These are phyloP conservation scores for Paguma larvata DNA, from an alignment of 2,797 vertebrate species.

Conservation along the genomic window DNA sequence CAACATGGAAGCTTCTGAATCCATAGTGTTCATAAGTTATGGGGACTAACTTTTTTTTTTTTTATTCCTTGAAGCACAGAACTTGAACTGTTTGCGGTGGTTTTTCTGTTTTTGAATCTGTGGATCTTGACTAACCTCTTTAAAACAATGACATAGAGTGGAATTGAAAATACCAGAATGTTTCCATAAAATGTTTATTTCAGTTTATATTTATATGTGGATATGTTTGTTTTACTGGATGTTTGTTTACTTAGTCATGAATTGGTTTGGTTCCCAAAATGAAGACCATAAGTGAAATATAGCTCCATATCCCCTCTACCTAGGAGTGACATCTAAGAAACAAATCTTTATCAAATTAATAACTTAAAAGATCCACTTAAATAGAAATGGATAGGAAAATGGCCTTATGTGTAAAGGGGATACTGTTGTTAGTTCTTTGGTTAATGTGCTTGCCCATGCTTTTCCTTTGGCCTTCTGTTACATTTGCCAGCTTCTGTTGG, in stretches of 20 bases:
- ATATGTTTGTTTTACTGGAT: not conserved
- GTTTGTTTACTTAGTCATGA: not conserved
- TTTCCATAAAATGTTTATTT: conserved; percentile 5
- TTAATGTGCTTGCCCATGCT: not conserved
- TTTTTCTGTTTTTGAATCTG: conserved; percentile 52
- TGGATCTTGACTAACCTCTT: conserved; percentile 14
- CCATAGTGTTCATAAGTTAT: not conserved
- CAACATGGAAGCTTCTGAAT: conserved; percentile 1
- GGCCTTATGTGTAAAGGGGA: no score
- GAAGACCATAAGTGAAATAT: not conserved
- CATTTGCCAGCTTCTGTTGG: not conserved
- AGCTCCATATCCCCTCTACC: not conserved
- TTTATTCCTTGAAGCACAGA: not conserved
- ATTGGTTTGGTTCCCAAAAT: not conserved
- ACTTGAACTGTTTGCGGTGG: not conserved
- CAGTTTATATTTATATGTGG: not conserved
- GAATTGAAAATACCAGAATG: conserved; percentile 16
- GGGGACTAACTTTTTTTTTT: not conserved
- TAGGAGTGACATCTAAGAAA: not conserved
- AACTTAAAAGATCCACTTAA: not conserved
- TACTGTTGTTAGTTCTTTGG: not conserved
- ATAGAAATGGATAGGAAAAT: not conserved
- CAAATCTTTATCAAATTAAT: not conserved
- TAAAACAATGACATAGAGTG: not conserved
- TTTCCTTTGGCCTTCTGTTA: not conserved